These are phyloP conservation scores for Drosophila testacea DNA, from an alignment of 2,888 invertebrate genomes.

Conservation along the genomic window DNA sequence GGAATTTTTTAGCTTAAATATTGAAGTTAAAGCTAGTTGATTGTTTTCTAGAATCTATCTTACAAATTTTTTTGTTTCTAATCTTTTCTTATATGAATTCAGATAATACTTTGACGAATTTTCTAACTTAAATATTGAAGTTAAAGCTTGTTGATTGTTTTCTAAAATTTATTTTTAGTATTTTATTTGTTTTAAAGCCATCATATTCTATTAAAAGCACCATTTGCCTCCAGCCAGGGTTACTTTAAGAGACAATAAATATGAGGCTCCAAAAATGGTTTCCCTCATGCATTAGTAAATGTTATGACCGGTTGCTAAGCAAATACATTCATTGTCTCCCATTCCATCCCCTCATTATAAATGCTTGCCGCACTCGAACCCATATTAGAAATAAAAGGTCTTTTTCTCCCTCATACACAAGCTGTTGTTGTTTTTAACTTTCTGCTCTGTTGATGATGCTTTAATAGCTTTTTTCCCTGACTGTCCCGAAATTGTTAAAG, in stretches of 20 bases:
- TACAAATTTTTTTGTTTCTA: too few species aligned
- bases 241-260: constrained; percentile 7
- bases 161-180: too few species aligned
- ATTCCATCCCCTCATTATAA: constrained; percentile 55
- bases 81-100: too few species aligned
- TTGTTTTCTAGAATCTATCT: too few species aligned
- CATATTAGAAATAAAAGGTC: constrained; percentile 2
- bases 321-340: constrained; percentile 44
- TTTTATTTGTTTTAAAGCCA: too few species aligned
- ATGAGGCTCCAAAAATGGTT: constrained; percentile 7
- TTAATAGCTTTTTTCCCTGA: constrained; percentile 22
- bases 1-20: too few species aligned
- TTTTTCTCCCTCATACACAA: not conserved
- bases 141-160: too few species aligned
- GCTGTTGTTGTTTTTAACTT: constrained; percentile 5
- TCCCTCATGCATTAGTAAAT: constrained; percentile 46
- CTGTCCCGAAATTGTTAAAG: constrained; percentile 49
- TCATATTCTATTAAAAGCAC: not conserved
- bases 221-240: not conserved
- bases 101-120: too few species aligned
- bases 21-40: too few species aligned
- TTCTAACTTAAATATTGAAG: too few species aligned
- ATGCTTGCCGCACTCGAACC: constrained; percentile 35
- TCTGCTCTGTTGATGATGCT: constrained; percentile 28
- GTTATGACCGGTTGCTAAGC: constrained; percentile 54